These are phyloP conservation scores for Pyrrhia umbra DNA, from an alignment of 2,888 invertebrate genomes.

Conservation along the genomic window DNA sequence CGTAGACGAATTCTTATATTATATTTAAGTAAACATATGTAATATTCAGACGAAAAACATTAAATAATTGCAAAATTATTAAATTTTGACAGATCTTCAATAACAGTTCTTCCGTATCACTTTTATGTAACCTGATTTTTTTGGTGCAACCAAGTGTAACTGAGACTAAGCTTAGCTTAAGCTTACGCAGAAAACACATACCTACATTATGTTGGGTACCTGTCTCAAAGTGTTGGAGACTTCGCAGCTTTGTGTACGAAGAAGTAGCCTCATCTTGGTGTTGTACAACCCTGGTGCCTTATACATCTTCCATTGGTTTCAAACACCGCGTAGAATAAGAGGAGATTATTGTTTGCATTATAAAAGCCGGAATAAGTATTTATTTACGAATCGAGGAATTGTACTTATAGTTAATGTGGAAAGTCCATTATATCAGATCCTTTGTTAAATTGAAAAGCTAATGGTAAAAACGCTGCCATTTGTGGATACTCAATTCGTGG, in stretches of 20 bases:
- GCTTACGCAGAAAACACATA: too few species aligned
- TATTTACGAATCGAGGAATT: slow-evolving; percentile 33
- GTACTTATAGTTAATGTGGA: slow-evolving; percentile 13
- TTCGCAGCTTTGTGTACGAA: slow-evolving; percentile 2
- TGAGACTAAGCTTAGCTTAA: too few species aligned
- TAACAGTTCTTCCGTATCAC: too few species aligned
- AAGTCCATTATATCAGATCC: slow-evolving; percentile 28
- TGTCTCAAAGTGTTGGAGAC: background rate
- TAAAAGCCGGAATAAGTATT: slow-evolving; percentile 33
- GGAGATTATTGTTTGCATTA: slow-evolving; percentile 62
- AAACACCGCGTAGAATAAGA: slow-evolving; percentile 60
- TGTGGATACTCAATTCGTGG: too few species aligned
- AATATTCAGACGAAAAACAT: too few species aligned
- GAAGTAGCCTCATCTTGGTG: slow-evolving; percentile 39
- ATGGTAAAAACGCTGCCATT: slow-evolving; percentile 8
- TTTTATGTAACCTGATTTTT: too few species aligned
- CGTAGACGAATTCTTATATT: too few species aligned
- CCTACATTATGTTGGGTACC: too few species aligned
- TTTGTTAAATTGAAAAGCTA: slow-evolving; percentile 4
- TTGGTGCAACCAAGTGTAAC: too few species aligned
- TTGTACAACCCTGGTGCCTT: slow-evolving; percentile 78
- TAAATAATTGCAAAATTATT: too few species aligned
- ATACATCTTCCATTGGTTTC: slow-evolving; percentile 76
- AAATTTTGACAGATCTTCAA: too few species aligned
- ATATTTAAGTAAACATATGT: too few species aligned